Percentiles rank a stretch among this genome's conserved stretches.
These are phyloP conservation scores for Myrmecophaga tridactyla DNA, from an alignment of 2,113 vertebrate species.

Conservation along the genomic window DNA sequence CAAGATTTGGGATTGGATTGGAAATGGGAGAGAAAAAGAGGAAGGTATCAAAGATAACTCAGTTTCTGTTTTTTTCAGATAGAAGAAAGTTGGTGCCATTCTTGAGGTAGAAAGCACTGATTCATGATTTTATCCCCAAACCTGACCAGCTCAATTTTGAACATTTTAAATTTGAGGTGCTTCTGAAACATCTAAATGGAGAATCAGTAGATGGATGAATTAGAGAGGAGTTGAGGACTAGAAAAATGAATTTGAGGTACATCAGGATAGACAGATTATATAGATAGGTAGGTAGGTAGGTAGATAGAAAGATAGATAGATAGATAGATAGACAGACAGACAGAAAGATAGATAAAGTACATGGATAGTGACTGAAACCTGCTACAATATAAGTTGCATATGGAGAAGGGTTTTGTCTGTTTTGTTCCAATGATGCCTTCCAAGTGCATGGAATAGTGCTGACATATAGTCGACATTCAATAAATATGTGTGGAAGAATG, in stretches of 20 bases:
- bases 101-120: not conserved
- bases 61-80: not conserved
- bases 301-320: too few relatives aligned
- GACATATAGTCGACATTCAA: not conserved
- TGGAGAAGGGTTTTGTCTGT: not conserved
- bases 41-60: not conserved
- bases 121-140: not conserved
- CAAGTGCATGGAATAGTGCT: not conserved
- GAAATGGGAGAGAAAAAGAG: not conserved
- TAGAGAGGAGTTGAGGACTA: not conserved
- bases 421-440: not conserved
- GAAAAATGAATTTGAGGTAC: not conserved
- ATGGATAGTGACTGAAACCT: not conserved
- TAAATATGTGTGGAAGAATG: not conserved
- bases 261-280: not conserved
- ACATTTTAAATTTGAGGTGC: not conserved
- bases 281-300: too few relatives aligned
- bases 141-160: not conserved
- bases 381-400: not conserved
- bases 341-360: too few relatives aligned
- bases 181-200: slow-evolving; percentile 12
- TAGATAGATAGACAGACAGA: too few relatives aligned
- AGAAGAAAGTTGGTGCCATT: not conserved
- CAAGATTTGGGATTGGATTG: not conserved
- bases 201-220: not conserved